Base-by-base conservation (phyloP, 2,113 vertebrate genomes). In the Pelecanus crispus region DNA sequence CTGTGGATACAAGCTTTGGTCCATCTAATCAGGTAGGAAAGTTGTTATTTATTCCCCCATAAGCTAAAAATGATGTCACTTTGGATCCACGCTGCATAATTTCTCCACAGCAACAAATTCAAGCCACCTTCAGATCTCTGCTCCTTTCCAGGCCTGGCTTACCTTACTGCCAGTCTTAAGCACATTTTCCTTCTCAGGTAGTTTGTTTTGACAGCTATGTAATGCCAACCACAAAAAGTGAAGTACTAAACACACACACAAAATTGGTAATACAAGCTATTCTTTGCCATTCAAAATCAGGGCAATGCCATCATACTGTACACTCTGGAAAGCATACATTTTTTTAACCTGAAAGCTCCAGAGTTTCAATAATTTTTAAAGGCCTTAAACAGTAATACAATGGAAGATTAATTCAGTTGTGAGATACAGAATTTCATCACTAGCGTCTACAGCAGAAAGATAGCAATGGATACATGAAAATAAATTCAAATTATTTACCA, bases 401-500 rank as follows among this genome's bases (percentile, higher is more conserved):
- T 25, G 40, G n/a, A 92, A 92, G 66, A 81, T 24, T 94, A 84
- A 95, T 94, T 80, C 82, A 96, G 47, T 74, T 77, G 40, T 56
- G 72, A 88, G 78, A 89, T 49, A 94, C 31, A 94, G 90, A 84
- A 86, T 47, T 97, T 95, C 88, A 95, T 81, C 88, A 92, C 92
- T 97, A 97, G 86, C 79, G 81, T 95, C 88, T 90, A 95, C 85
- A 97, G 65, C 63, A 97, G 92, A 97, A 96, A 97, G 87, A 97
- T 32, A 97, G 95, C 83, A 98, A 98, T 31, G 93, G 96, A 98
- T 72, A 98, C 45, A 97, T 72, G 95, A 98, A 98, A 97, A 98
- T 97, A 98, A 98, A 98, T 97, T 95, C 95, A 97, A 97, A 98
- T 98, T 98, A 99, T 99, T 99, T 99, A 99, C 99, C 99, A 99